Percentiles rank a stretch among this genome's conserved stretches.
These are phyloP conservation scores for Macrotis lagotis DNA, from an alignment of 2,113 vertebrate genomes.

Conservation along the genomic window DNA sequence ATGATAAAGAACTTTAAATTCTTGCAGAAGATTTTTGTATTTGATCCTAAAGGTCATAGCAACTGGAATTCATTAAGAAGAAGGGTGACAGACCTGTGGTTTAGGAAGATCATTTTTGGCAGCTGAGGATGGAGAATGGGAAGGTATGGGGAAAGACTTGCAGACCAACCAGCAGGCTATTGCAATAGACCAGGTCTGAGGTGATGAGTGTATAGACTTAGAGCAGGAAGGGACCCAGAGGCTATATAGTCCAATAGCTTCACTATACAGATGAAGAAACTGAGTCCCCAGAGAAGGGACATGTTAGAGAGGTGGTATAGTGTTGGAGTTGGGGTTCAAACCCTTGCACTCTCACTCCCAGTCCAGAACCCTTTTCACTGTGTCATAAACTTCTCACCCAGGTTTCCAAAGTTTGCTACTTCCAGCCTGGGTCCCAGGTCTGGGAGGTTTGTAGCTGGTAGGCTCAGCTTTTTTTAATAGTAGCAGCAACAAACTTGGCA, in stretches of 20 bases:
- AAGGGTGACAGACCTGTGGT: no score
- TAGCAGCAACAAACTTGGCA: not conserved
- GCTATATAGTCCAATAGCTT: not conserved
- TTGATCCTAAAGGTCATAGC: not conserved
- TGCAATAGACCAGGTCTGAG: not conserved
- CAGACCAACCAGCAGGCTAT: no score
- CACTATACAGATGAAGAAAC: not conserved
- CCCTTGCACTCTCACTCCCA: no score
- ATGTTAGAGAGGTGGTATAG: not conserved
- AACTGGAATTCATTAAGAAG: no score
- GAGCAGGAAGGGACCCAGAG: not conserved
- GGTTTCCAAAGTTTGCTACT: no score
- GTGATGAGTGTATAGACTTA: not conserved
- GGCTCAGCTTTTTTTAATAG: no score
- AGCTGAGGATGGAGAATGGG: no score
- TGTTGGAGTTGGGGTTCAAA: not conserved
- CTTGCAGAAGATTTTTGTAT: not conserved
- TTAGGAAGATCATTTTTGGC: no score
- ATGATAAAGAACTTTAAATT: not conserved
- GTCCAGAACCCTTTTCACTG: no score
- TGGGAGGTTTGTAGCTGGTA: no score
- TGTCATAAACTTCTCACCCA: no score
- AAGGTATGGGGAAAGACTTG: not conserved
- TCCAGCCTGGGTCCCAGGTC: no score
- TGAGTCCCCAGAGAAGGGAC: not conserved